Base-by-base conservation (phyloP, 2,797 vertebrate species). In the Poecilia gillii region DNA sequence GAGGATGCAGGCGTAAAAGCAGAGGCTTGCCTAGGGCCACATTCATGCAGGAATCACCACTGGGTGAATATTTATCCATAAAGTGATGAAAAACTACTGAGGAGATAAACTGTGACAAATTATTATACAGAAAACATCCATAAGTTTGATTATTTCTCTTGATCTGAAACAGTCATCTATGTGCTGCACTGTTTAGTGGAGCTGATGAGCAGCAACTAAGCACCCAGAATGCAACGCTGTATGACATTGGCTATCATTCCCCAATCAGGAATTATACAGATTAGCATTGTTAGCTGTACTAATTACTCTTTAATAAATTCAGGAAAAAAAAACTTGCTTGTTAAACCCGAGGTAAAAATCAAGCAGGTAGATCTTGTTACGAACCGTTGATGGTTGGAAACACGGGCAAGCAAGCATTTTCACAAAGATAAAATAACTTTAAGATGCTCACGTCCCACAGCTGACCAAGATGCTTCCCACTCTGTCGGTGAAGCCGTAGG, bases 401-500 rank as follows among this genome's bases (percentile, higher is more conserved):
- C 18, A 39, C 23, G 62, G 18, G 36, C 16, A 20, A 68, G 12
- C 23, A 70, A 71, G 14, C 68, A 3, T 28, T 71, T 14, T 16
- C n/a, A 28, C 6, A 1, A 71, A 46, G 25, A 6, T 14, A 70
- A 70, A 70, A 45, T 9, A 45, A 28, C 2, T 13, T 39, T 28
- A 45, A 3, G 3, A 0, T 57, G 94, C 95, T 95, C 85, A 96
- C 94, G 94, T 95, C 87, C 96, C 95, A 85, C 94, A 95, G 93
- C 90, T 93, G 85, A 95, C 95, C 88, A 93, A 89, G 89, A 95
- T 91, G 90, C 96, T 96, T 85, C 94, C 95, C 28, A 96, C 96
- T 85, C 95, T 94, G 76, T 96, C 94, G 0, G 96, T 96, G 89
- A 96, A 96, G 46, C 95, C 95, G 0, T 96, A 94, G 13, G 95